These are phyloP conservation scores for Ranitomeya variabilis DNA, from an alignment of 2,113 vertebrate genomes.

Conservation along the genomic window DNA sequence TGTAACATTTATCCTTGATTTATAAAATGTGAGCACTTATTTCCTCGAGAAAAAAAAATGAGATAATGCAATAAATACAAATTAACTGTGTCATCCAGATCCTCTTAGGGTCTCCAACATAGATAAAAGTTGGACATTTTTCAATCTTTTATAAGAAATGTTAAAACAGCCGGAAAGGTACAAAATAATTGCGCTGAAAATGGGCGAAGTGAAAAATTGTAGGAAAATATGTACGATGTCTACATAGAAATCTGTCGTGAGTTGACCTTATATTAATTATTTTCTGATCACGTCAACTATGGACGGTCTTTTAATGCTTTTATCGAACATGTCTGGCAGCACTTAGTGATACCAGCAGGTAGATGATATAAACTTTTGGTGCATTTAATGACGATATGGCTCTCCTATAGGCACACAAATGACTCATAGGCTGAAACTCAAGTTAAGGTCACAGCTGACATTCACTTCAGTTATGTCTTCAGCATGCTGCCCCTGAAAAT, in stretches of 20 bases:
- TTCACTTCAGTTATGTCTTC: neutral
- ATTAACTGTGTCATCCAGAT: constrained; percentile 29
- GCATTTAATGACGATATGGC: neutral
- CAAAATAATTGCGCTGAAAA: constrained; percentile 27
- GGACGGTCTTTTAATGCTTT: neutral
- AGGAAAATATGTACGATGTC: neutral
- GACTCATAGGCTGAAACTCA: neutral
- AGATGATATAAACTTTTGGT: neutral
- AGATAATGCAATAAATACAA: constrained; percentile 29
- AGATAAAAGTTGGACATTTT: constrained; percentile 9
- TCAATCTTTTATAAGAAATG: neutral
- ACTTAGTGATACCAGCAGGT: neutral
- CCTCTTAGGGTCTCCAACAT: constrained; percentile 27
- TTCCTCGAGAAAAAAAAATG: neutral
- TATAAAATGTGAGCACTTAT: constrained; percentile 26
- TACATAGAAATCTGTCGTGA: neutral
- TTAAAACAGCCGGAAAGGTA: constrained; percentile 7
- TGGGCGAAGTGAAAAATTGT: neutral
- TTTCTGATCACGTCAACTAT: neutral
- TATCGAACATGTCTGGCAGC: neutral
- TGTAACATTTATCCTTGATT: constrained; percentile 13
- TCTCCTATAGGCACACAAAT: neutral
- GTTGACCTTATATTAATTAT: neutral
- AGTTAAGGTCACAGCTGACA: neutral
- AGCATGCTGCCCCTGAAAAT: neutral